Conservation (phyloP, 2,797 vertebrate species). For the Rhynchonycteris naso region DNA sequence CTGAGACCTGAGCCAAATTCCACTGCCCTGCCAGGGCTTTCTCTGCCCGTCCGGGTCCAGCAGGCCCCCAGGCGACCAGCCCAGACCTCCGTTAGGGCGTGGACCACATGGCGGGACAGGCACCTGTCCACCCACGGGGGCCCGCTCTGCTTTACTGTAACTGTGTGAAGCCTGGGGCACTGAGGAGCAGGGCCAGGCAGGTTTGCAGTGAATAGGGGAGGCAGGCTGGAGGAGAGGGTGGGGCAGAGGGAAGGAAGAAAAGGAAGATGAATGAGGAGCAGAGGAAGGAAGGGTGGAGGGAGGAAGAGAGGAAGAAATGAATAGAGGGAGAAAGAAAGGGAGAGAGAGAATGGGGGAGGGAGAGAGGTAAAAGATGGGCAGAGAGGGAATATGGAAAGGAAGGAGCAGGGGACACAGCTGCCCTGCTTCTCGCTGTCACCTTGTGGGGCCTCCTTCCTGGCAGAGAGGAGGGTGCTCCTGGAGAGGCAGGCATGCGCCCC, state of each 20-base stretch:
- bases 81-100: fast-evolving
- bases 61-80: background rate
- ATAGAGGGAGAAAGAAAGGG: no score
- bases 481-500: fast-evolving
- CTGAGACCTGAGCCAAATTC: background rate
- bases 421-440: background rate
- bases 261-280: fast-evolving
- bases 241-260: no score
- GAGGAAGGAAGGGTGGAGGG: background rate
- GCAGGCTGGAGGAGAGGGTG: fast-evolving
- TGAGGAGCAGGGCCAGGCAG: background rate
- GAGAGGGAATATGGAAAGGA: fast-evolving
- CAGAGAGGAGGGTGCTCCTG: background rate
- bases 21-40: background rate
- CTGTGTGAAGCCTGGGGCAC: background rate
- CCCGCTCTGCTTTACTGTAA: no score
- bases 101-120: fast-evolving
- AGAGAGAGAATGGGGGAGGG: no score
- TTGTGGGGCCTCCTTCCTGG: background rate
- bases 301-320: fast-evolving
- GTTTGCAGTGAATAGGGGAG: background rate
- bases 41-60: background rate
- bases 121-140: background rate
- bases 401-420: no score
- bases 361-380: no score